These are phyloP conservation scores for Austrofundulus limnaeus DNA, from an alignment of 2,113 vertebrate genomes.

Conservation along the genomic window DNA sequence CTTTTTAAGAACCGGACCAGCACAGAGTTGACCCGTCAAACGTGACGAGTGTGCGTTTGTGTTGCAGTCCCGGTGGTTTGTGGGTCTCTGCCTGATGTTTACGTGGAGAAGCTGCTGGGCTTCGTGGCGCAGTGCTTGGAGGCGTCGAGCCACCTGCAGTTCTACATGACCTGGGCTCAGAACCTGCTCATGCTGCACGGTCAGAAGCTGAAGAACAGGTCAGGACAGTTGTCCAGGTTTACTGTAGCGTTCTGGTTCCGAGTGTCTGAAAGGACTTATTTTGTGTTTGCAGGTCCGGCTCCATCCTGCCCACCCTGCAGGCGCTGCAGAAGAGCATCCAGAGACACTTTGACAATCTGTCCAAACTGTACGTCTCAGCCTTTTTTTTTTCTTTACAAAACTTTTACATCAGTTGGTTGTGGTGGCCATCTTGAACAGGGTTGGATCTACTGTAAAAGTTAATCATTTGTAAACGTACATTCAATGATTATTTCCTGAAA, in stretches of 20 bases:
- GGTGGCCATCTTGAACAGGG: too few relatives aligned
- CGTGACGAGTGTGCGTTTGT: not conserved
- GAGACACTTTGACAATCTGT: conserved; percentile 86
- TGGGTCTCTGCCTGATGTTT: conserved; percentile 87
- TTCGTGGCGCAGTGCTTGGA: conserved; percentile 89
- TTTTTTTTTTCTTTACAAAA: too few relatives aligned
- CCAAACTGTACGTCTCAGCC: conserved; percentile 89
- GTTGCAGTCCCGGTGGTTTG: conserved; percentile 85
- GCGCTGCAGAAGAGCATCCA: conserved; percentile 92
- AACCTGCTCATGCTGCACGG: conserved; percentile 88
- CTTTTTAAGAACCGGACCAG: too few relatives aligned
- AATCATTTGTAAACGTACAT: too few relatives aligned
- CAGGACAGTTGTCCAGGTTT: not conserved
- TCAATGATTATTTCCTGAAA: too few relatives aligned
- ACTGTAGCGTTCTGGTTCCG: too few relatives aligned
- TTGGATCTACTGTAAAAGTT: too few relatives aligned
- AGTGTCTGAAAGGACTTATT: not conserved
- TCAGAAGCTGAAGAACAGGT: conserved; percentile 91
- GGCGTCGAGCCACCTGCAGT: conserved; percentile 88
- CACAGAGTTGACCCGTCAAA: too few relatives aligned
- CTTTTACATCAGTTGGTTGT: too few relatives aligned
- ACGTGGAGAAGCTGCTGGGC: conserved; percentile 89
- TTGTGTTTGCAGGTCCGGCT: conserved; percentile 78
- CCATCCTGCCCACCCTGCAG: conserved; percentile 86
- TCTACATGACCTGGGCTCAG: conserved; percentile 91